Evolutionary conservation across 1,140 invertebrate species (phyloP).

Genomic region (Orius insidiosus): DNA sequence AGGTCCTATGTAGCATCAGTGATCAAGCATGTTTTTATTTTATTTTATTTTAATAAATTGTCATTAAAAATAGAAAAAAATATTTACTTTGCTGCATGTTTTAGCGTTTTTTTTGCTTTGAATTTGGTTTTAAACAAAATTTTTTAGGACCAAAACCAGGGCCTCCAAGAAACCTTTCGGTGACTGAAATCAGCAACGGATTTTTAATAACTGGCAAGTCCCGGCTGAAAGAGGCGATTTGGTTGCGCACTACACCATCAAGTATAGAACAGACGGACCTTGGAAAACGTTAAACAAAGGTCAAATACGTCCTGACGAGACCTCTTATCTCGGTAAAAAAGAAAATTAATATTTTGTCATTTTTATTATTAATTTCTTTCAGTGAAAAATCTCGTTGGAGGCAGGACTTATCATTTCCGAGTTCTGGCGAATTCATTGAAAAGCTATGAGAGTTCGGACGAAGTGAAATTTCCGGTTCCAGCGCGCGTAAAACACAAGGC

Average conservation of each 20-base stretch:
- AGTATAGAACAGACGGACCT: conserved; percentile 69
- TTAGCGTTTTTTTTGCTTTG: no score
- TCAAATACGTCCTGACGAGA: conserved; percentile 71
- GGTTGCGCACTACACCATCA: conserved; percentile 80
- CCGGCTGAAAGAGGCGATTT: conserved; percentile 59
- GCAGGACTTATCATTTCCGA: conserved; percentile 76
- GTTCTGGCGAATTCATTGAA: conserved; percentile 69
- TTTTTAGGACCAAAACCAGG: conserved; percentile 67
- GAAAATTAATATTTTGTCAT: neutral
- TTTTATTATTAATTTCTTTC: conserved; percentile 25
- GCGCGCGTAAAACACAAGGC: conserved; percentile 80
- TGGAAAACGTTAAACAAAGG: conserved; percentile 77
- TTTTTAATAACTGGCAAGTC: conserved; percentile 76
- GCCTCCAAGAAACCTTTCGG: conserved; percentile 69
- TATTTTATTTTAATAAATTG: neutral
- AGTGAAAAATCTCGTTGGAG: conserved; percentile 82
- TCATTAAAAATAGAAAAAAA: neutral
- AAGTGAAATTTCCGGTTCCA: conserved; percentile 71
- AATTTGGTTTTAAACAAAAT: no score
- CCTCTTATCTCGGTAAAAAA: conserved; percentile 58
- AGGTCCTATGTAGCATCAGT: neutral
- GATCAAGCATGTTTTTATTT: conserved; percentile 1
- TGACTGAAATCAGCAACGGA: conserved; percentile 68
- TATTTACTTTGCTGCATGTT: neutral
- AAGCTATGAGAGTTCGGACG: conserved; percentile 65